These are phyloP conservation scores for Catharus bicknelli DNA, from an alignment of 2,113 vertebrate species.

Conservation along the genomic window DNA sequence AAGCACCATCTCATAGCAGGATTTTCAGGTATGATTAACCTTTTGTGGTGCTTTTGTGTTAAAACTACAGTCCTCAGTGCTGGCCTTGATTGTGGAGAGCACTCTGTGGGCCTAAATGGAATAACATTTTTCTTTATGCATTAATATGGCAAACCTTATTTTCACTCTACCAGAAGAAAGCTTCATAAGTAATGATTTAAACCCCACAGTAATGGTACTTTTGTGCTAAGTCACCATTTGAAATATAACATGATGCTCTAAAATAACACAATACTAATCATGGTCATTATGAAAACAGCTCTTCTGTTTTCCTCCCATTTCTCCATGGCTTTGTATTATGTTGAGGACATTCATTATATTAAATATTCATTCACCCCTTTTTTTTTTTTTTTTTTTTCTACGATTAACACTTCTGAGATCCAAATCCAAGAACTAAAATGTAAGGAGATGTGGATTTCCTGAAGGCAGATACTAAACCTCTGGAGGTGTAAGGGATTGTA, in stretches of 20 bases:
- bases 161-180: background rate
- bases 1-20: conserved; percentile 9
- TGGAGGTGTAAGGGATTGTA: background rate
- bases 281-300: background rate
- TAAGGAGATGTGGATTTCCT: background rate
- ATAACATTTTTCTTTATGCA: background rate
- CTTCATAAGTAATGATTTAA: background rate
- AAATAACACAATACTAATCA: background rate
- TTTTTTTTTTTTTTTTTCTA: background rate
- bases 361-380: background rate
- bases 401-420: background rate
- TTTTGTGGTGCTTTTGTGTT: background rate
- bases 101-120: background rate
- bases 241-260: background rate
- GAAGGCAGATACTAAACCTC: background rate
- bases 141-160: background rate
- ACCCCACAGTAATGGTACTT: background rate
- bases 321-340: background rate
- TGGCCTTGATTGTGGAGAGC: background rate
- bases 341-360: background rate
- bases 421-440: background rate
- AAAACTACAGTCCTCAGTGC: background rate
- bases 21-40: conserved; percentile 10
- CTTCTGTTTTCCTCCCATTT: background rate
- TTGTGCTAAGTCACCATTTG: background rate